Evolutionary conservation across 2,797 vertebrate species (phyloP).

Genomic region (Chelon auratus): DNA sequence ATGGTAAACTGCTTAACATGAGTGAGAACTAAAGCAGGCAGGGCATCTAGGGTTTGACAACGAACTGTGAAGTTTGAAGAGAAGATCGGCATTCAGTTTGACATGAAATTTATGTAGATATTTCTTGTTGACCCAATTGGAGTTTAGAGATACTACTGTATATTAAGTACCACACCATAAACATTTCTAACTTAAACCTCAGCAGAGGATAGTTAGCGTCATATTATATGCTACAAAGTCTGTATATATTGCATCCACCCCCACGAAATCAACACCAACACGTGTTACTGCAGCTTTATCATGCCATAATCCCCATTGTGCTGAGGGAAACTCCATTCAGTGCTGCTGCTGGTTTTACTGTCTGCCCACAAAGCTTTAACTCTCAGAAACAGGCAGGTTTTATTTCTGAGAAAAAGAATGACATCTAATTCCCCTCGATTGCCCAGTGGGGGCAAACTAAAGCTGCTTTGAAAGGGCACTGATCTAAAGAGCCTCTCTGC

Average conservation of each 20-base stretch:
- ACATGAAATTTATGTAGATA: not conserved
- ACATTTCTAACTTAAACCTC: not conserved
- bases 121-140: not conserved
- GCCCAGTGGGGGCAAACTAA: slow-evolving; percentile 71
- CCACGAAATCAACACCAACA: slow-evolving; percentile 42
- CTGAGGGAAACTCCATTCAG: slow-evolving; percentile 41
- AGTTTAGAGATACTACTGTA: slow-evolving; percentile 1
- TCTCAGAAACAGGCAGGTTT: slow-evolving; percentile 66
- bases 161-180: not conserved
- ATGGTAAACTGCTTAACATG: too few species aligned
- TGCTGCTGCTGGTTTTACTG: slow-evolving; percentile 58
- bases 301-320: slow-evolving; percentile 74
- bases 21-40: too few species aligned
- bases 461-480: slow-evolving; percentile 80
- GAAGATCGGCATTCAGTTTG: too few species aligned
- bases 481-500: slow-evolving; percentile 72
- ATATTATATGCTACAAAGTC: slow-evolving; percentile 23
- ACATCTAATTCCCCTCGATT: slow-evolving; percentile 77
- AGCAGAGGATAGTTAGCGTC: not conserved
- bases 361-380: slow-evolving; percentile 75
- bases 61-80: too few species aligned
- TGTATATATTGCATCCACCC: slow-evolving; percentile 35
- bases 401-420: slow-evolving; percentile 72
- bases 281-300: slow-evolving; percentile 66
- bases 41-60: too few species aligned